Conservation (phyloP, 2,888 invertebrate genomes). For the Carabus problematicus region DNA sequence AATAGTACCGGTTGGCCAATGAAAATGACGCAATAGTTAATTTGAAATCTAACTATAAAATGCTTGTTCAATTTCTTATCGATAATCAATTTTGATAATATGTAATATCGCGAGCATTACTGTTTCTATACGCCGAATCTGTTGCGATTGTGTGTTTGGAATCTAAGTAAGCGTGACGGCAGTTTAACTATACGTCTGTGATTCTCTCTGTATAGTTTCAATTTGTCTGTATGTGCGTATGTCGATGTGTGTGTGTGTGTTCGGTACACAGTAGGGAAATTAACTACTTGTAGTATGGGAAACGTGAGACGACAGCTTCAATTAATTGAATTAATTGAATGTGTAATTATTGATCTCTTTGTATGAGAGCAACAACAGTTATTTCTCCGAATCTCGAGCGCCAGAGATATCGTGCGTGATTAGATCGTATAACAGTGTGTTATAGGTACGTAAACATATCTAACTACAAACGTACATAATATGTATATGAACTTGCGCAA, state of each 20-base stretch:
- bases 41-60: not conserved
- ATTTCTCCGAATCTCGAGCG: slow-evolving; percentile 3
- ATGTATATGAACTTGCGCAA: too few species aligned
- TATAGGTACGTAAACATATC: too few species aligned
- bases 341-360: slow-evolving; percentile 36
- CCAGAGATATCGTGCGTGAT: too few species aligned
- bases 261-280: slow-evolving; percentile 2
- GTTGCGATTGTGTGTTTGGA: slow-evolving; percentile 24
- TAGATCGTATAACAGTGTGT: too few species aligned
- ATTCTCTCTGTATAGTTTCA: not conserved
- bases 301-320: slow-evolving; percentile 22
- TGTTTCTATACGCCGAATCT: not conserved
- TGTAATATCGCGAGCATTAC: not conserved
- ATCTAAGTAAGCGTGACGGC: slow-evolving; percentile 25
- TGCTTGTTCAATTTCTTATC: not conserved
- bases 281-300: slow-evolving; percentile 13
- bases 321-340: slow-evolving; percentile 38
- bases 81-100: not conserved
- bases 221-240: not conserved
- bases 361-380: slow-evolving; percentile 9
- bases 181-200: not conserved
- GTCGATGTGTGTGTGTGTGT: too few species aligned
- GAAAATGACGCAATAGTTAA: not conserved
- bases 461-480: too few species aligned
- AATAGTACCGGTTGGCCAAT: not conserved